These are phyloP conservation scores for Mixornis gularis DNA, from an alignment of 2,113 vertebrate species.

Conservation along the genomic window DNA sequence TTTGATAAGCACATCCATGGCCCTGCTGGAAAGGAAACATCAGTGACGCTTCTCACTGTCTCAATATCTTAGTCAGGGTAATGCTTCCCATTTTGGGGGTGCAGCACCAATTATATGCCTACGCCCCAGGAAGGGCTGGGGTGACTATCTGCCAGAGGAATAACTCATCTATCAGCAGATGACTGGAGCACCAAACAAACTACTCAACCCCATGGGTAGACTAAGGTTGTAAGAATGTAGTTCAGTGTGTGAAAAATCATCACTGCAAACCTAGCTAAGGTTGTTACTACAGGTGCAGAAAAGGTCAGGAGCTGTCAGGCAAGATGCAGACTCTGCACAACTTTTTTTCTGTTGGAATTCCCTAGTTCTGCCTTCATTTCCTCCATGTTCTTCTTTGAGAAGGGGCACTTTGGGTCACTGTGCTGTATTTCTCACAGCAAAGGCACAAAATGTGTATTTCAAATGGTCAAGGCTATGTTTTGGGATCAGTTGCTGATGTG, in stretches of 20 bases:
- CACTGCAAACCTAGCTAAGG: not conserved
- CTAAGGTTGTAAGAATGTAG: not conserved
- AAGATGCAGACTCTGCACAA: rapidly evolving
- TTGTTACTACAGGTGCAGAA: not conserved
- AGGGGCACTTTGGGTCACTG: not conserved
- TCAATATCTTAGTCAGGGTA: not conserved
- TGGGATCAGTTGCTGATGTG: not conserved
- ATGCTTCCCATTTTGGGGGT: not conserved
- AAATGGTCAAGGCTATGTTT: not conserved
- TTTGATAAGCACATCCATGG: not conserved
- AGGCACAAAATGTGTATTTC: not conserved
- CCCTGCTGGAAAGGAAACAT: not conserved
- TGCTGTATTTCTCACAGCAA: not conserved
- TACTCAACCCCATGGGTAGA: not conserved
- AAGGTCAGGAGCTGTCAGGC: not conserved
- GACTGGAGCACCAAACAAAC: not conserved
- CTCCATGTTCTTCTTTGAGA: not conserved
- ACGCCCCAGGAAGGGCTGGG: not conserved
- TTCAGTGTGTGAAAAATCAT: rapidly evolving
- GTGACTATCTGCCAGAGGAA: not conserved
- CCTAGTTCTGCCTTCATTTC: not conserved
- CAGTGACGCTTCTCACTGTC: not conserved
- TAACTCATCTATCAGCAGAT: not conserved
- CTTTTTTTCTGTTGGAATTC: not conserved
- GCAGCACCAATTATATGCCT: not conserved